Percentiles rank a stretch among this genome's conserved stretches.
Conservation (phyloP, 2,113 vertebrate genomes). For the Bambusicola thoracicus region DNA sequence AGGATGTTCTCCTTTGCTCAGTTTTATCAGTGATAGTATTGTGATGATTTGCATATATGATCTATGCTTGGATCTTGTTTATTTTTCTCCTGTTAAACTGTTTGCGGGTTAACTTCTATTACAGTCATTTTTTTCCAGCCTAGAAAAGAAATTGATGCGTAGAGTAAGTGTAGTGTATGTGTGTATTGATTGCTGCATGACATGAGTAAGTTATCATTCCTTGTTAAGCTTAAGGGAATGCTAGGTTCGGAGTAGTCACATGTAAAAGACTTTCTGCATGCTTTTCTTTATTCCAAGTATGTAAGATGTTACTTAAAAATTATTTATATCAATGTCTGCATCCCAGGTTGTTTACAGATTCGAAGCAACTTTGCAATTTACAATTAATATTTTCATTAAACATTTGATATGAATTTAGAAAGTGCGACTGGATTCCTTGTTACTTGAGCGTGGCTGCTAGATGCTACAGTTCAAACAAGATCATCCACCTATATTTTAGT, state of each 20-base stretch:
- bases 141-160: background rate
- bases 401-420: background rate
- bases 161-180: background rate
- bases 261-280: background rate
- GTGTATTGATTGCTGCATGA: background rate
- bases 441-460: background rate
- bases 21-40: background rate
- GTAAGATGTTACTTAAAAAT: background rate
- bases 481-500: background rate
- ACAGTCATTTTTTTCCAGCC: background rate
- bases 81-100: background rate
- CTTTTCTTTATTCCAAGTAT: background rate
- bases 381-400: background rate
- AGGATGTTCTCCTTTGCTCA: too few relatives aligned
- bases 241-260: background rate
- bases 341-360: background rate
- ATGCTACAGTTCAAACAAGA: background rate
- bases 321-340: background rate
- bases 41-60: conserved; percentile 1
- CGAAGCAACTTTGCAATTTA: background rate
- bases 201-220: background rate
- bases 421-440: background rate
- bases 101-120: background rate
- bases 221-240: background rate
- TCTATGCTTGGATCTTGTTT: background rate